Evolutionary conservation across 2,113 vertebrate genomes (phyloP).

Genomic region (Bagarius yarrelli): DNA sequence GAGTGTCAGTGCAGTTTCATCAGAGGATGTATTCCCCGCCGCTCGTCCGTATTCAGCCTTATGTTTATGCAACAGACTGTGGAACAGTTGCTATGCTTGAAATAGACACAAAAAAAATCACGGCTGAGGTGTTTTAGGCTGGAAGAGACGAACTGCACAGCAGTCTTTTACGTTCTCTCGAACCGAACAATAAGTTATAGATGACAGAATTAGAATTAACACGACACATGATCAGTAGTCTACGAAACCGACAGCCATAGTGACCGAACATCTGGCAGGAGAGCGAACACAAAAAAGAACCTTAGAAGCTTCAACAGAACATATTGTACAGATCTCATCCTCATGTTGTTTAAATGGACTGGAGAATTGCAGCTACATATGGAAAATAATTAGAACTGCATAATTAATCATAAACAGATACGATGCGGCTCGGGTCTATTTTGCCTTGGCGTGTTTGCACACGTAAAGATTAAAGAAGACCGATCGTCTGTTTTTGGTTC

Average conservation of each 20-base stretch:
- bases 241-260: neutral
- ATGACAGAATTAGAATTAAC: neutral
- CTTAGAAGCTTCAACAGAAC: neutral
- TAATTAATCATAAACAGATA: neutral
- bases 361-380: neutral
- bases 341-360: neutral
- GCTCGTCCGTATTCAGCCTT: neutral
- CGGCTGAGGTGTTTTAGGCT: neutral
- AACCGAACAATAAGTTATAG: too few relatives aligned
- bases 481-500: neutral
- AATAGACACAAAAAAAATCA: conserved; percentile 23
- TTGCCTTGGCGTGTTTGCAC: neutral
- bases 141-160: neutral
- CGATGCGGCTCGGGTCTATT: neutral
- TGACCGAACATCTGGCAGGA: neutral
- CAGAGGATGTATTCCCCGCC: neutral
- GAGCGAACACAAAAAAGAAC: neutral
- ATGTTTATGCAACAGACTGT: neutral
- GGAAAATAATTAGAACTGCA: neutral
- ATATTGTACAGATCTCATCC: neutral
- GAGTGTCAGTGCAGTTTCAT: neutral
- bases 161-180: neutral
- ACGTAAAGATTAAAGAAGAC: neutral
- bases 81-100: conserved; percentile 11
- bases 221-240: neutral